Conservation (phyloP, 2,888 invertebrate species). For the Elmis aenea region DNA sequence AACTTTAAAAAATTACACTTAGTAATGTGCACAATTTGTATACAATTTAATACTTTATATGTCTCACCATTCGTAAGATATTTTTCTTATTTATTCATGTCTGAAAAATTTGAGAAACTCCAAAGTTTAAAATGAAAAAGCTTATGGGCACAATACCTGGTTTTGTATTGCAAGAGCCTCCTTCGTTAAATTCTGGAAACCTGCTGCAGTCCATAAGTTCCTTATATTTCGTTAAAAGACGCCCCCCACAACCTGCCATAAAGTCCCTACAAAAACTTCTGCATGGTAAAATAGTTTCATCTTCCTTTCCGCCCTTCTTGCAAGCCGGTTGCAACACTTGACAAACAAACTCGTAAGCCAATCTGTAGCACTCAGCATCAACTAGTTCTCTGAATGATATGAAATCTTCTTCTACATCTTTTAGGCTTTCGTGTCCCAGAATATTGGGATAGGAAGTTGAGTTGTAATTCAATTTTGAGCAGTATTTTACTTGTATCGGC, state of each 20-base stretch:
- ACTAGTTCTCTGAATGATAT: conserved; percentile 81
- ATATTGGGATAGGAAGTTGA: conserved; percentile 79
- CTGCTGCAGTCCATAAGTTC: conserved; percentile 70
- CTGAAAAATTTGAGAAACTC: too few relatives aligned
- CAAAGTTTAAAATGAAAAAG: too few relatives aligned
- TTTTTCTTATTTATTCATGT: too few relatives aligned
- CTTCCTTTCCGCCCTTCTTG: conserved; percentile 44
- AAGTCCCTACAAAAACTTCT: conserved; percentile 81
- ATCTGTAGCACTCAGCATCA: conserved; percentile 83
- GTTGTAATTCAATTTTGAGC: conserved; percentile 70
- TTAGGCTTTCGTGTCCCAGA: conserved; percentile 58
- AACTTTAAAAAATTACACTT: too few relatives aligned
- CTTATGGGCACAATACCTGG: too few relatives aligned
- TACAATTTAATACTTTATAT: too few relatives aligned
- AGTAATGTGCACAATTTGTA: conserved; percentile 5
- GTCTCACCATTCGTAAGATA: too few relatives aligned
- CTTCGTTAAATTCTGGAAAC: conserved; percentile 74
- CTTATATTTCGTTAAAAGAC: conserved; percentile 66
- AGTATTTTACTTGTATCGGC: conserved; percentile 62
- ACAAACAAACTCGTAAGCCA: conserved; percentile 87
- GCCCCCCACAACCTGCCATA: conserved; percentile 74
- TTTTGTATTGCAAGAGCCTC: conserved; percentile 69
- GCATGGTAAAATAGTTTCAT: conserved; percentile 65
- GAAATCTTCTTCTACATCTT: conserved; percentile 68
- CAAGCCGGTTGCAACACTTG: conserved; percentile 81